Evolutionary conservation across 1,140 invertebrate species (phyloP), one percentile per base, ranked within the genome.

Genomic region (Scaptomyza hsui): DNA sequence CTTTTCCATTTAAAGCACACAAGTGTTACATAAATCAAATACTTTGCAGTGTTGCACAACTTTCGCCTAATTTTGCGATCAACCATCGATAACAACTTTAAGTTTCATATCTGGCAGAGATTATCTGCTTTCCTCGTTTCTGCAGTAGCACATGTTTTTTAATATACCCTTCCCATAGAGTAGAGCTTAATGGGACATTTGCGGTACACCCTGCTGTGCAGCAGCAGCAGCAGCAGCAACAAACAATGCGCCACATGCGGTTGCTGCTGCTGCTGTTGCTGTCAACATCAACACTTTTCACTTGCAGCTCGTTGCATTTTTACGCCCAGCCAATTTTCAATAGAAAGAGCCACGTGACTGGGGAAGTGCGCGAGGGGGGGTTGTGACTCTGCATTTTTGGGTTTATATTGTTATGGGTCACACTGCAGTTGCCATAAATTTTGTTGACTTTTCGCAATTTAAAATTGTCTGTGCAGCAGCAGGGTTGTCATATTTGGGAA

Each of bases 231-330:
- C 24, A 4, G 24, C 24, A 26, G 12, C 12, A 19, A 10, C 16
- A 48, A 21, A 21, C 19, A 48, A 24, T 51, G 48, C 21, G 26
- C n/a, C n/a, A 10, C 26, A 24, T 48, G 16, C 45, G 45, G 32
- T 37, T 37, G 32, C 32, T 37, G 32, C 32, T 7, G 56, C 61
- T 7, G 56, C 61, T 72, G 35, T 61, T 26, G 24, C 24, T 26
- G 24, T 26, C 19, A 29, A 29, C 48, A 48, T 18, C 49, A 72
- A 56, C 71, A 73, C 71, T 72, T 73, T 63, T 7, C 59, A 64
- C 71, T 72, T 32, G 32, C 68, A 44, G 57, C 21, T 64, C 71
- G 44, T 59, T 63, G 71, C 49, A 64, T 63, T 63, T 39, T 53
- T 24, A 52, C 49, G 39, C 37, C 15, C 39, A 44, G 16, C 2